Base-by-base conservation (phyloP, 2,113 vertebrate genomes). In the Centrocercus urophasianus region DNA sequence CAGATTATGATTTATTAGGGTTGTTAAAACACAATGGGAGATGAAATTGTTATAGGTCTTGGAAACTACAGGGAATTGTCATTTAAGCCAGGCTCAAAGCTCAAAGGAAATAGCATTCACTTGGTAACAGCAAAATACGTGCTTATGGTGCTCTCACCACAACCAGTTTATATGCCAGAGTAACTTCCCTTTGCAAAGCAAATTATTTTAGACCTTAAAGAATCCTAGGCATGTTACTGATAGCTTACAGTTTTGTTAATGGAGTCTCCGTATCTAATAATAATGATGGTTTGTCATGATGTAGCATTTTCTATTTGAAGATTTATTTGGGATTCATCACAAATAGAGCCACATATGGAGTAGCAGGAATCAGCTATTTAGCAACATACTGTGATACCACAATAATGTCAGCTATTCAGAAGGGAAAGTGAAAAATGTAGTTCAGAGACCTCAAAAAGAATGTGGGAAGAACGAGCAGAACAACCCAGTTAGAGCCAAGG, bases 11-110 rank as follows among this genome's bases (percentile, higher is more conserved):
- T 93, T 95, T 94, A 94, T 86, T 83, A 80, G 65, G 83, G 83
- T 2, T 83, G 77, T 86, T 93, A 67, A 93, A 96, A 94, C 91
- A 89, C 95, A 94, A 81, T 64, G 57, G 54, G 84, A 96, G 50
- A 89, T 90, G 48, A 73, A 90, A 89, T 60, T 76, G 54, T 87
- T 89, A 93, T 17, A 79, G 72, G 77, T 82, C 77, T 93, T 90
- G 86, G 92, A 94, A 95, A 93, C 80, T 93, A 85, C 80, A 85
- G 69, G 83, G 60, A 94, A 91, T 45, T 40, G 4, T 32, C 88
- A 83, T 81, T 83, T 85, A 95, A 94, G 70, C 22, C 61, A 87
- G 48, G 79, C 43, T 93, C 56, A 85, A 75, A 87, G 78, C 91
- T 90, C 94, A 91, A 79, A 95, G 88, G 86, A 83, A 79, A 85